phyloP scores from a whole-genome alignment of 2,113 vertebrate species.

The Otis tarda region DNA sequence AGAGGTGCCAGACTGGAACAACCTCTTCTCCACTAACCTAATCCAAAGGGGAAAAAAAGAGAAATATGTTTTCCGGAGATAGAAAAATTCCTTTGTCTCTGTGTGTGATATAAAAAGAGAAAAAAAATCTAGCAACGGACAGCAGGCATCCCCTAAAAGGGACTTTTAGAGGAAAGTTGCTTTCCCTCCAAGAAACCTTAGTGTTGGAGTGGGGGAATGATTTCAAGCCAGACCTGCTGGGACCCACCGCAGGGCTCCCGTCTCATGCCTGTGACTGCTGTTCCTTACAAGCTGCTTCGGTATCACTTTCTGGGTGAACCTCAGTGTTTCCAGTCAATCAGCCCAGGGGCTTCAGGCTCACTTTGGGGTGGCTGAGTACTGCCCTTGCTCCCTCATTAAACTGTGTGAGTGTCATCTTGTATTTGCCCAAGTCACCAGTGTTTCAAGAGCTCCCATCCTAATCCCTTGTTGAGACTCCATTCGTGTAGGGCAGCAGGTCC shows the following conservation, averaged over 20 bases:
- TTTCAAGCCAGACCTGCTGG: background rate
- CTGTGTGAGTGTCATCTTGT: background rate
- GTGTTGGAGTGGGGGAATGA: background rate
- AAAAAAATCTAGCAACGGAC: background rate
- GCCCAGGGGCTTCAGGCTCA: background rate
- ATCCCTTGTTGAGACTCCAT: background rate
- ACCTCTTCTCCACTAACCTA: constrained; percentile 37
- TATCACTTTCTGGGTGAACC: background rate
- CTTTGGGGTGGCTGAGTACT: background rate
- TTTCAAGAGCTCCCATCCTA: background rate
- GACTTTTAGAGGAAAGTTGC: background rate
- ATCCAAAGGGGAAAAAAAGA: background rate
- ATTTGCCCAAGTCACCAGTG: background rate
- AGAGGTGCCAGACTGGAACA: constrained; percentile 53
- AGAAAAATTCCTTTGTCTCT: constrained; percentile 51
- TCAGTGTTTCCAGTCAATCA: background rate
- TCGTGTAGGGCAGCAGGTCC: background rate
- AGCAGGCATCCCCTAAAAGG: background rate
- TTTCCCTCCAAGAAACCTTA: background rate
- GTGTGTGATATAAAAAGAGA: background rate
- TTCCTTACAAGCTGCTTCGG: accelerated
- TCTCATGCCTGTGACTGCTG: background rate
- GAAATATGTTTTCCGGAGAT: background rate
- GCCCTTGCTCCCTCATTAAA: background rate
- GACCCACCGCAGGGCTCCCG: background rate